Evolutionary conservation across 2,113 vertebrate genomes (phyloP), one percentile per base, ranked within the genome.

Genomic region (Albula glossodonta): DNA sequence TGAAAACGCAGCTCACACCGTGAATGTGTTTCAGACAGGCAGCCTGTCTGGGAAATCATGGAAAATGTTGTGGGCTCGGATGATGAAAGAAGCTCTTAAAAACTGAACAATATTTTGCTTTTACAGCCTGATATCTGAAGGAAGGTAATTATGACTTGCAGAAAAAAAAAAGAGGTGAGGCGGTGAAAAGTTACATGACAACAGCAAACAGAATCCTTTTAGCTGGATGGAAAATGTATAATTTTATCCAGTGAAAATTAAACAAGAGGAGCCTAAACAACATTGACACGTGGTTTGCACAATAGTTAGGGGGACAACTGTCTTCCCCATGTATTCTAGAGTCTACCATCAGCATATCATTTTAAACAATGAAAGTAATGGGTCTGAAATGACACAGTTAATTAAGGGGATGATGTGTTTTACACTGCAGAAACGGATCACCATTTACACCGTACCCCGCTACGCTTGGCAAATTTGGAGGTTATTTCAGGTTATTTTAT

Each of bases 91-190:
- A 41, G 31, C 31, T 41, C 7, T 3, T 66, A 66, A 66, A 66
- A 66, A 66, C 60, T 19, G 60, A 22, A 66, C 79, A 52, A 70
- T 51, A 9, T 81, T 25, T 81, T 70, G n/a, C 80, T 81, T 86
- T 41, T 60, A n/a, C 31, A n/a, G 78, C 50, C 70, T 31, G n/a
- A 57, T 83, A 88, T 86, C 82, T 89, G 86, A 70, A 83, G 83
- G 86, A 86, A 85, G 31, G 31, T 70, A 88, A 90, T 88, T 88
- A 79, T 25, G 77, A 52, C 12, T 60, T 8, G 57, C 57, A 60
- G 60, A 15, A 41, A 41, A 41, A 41, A 66, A 66, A 19, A 19
- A 66, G 2, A 66, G 60, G 22, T 7, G 60, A 66, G 60, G 60
- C 22, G 22, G 60, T 19, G 60, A 66, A 66, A 66, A 66, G 60